These are phyloP conservation scores for Calidris pugnax DNA, from an alignment of 2,113 vertebrate genomes.

Conservation along the genomic window DNA sequence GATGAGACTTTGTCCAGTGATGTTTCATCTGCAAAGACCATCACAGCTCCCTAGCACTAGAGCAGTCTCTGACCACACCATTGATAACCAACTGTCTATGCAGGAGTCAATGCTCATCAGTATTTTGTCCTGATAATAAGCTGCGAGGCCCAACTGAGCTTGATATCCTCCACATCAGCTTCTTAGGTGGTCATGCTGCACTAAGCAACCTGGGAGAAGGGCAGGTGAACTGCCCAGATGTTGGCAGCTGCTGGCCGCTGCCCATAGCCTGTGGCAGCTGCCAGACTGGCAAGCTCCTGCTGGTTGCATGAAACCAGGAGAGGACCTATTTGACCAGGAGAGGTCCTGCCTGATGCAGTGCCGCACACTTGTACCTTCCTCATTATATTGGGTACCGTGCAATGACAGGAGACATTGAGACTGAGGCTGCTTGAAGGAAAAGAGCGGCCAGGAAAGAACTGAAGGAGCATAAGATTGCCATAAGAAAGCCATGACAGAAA, in stretches of 20 bases:
- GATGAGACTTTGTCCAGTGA: not conserved
- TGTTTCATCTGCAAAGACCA: not conserved
- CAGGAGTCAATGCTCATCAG: not conserved
- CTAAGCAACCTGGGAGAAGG: not conserved
- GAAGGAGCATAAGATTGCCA: not conserved
- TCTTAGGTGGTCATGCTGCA: not conserved
- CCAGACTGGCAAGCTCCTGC: not conserved
- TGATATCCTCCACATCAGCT: not conserved
- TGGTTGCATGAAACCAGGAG: not conserved
- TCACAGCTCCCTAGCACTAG: not conserved
- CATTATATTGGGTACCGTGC: not conserved
- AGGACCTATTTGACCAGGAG: not conserved
- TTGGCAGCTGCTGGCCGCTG: not conserved
- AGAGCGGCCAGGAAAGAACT: not conserved
- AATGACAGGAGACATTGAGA: too few relatives aligned
- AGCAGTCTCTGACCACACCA: not conserved
- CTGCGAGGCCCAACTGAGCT: too few relatives aligned
- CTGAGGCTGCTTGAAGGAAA: not conserved
- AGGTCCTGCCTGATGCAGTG: not conserved
- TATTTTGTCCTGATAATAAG: not conserved
- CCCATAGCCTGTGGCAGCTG: not conserved
- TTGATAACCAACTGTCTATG: not conserved
- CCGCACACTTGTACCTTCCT: not conserved
- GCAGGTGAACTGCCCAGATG: not conserved
- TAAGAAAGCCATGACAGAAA: not conserved